A percentile compares a stretch with the other conserved stretches of the same genome.
Evolutionary conservation across 2,797 vertebrate genomes (phyloP).

Genomic region (Crocodylus rhombifer): DNA sequence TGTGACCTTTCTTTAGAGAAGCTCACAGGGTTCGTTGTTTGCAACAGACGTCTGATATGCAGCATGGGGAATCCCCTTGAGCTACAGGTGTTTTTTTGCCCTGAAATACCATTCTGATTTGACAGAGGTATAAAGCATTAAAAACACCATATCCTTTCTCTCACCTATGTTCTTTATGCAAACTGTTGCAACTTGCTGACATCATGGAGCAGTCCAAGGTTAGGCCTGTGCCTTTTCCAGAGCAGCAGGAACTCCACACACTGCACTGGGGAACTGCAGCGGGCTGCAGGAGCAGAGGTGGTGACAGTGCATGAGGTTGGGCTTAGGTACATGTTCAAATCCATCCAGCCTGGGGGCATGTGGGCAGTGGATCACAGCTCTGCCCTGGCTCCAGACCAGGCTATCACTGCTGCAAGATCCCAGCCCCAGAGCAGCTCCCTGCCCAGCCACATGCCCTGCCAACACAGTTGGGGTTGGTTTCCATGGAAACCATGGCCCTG

Average conservation of each 20-base stretch:
- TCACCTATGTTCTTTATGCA: not conserved
- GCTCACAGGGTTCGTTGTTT: not conserved
- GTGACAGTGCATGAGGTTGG: not conserved
- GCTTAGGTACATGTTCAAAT: no score
- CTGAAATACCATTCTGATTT: not conserved
- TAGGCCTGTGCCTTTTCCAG: not conserved
- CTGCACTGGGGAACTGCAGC: not conserved
- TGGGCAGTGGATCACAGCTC: no score
- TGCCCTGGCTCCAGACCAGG: no score
- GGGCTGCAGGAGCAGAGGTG: not conserved
- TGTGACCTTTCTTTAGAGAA: not conserved
- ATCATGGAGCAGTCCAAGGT: not conserved
- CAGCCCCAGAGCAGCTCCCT: no score
- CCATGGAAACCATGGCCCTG: no score
- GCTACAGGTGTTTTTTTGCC: not conserved
- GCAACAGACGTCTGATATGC: not conserved
- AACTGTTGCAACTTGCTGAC: not conserved
- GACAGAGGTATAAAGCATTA: not conserved
- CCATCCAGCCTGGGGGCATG: no score
- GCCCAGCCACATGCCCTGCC: no score
- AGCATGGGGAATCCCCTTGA: not conserved
- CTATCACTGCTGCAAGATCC: no score
- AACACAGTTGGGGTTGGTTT: no score
- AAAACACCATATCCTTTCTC: constrained; percentile 25
- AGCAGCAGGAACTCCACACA: not conserved